Conservation (phyloP, 2,113 vertebrate species). For the Acrocephalus kingi region DNA sequence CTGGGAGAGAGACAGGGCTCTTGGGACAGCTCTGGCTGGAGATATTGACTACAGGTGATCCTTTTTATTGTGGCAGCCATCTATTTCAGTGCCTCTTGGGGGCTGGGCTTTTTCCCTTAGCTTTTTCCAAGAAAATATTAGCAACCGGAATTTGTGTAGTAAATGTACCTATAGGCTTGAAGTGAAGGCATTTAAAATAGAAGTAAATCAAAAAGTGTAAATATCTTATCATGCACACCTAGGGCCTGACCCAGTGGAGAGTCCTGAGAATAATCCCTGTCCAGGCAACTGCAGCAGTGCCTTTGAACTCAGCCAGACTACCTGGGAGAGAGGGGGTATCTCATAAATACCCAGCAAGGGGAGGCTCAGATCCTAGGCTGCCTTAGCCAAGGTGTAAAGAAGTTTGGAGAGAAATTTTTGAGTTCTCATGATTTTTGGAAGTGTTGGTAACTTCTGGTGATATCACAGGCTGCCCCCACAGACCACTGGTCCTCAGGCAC, state of each 20-base stretch:
- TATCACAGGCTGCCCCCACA: not conserved
- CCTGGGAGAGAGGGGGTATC: not conserved
- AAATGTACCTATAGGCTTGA: not conserved
- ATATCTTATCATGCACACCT: not conserved
- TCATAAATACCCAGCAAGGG: slow-evolving; percentile 9
- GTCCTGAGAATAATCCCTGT: not conserved
- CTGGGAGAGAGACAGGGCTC: not conserved
- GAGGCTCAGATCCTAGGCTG: not conserved
- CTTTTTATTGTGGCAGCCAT: not conserved
- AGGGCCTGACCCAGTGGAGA: slow-evolving; percentile 8
- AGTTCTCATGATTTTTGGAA: not conserved
- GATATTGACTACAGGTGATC: not conserved
- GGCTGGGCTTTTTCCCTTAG: not conserved
- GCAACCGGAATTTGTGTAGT: not conserved
- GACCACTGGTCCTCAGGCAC: not conserved
- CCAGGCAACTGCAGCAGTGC: not conserved
- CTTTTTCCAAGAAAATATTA: not conserved
- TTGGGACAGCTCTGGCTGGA: not conserved
- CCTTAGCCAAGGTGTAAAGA: not conserved
- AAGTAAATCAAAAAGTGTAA: slow-evolving; percentile 26
- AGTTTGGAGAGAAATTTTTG: not conserved
- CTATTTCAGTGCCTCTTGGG: not conserved
- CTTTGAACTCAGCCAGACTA: slow-evolving; percentile 57
- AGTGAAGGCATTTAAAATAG: not conserved
- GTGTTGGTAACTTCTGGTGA: not conserved